Percentiles rank a stretch among this genome's conserved stretches.
These are phyloP conservation scores for Luscinia megarhynchos DNA, from an alignment of 2,797 vertebrate genomes.

Conservation along the genomic window DNA sequence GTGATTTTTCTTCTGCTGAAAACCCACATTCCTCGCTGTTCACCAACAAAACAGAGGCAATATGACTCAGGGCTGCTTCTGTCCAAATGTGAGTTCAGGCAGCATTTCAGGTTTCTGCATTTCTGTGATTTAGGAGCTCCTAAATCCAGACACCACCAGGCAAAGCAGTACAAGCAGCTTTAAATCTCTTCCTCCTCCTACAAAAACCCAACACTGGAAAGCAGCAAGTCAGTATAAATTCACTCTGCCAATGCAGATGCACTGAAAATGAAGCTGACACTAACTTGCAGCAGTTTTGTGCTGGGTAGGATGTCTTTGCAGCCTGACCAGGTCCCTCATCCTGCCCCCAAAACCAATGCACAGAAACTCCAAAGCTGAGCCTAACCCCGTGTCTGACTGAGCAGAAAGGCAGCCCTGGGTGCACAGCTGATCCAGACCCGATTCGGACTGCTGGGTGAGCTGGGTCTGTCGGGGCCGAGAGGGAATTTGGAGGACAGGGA, in stretches of 20 bases:
- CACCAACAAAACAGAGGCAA: not conserved
- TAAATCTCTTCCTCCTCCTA: not conserved
- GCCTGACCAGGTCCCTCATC: not conserved
- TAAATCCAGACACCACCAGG: not conserved
- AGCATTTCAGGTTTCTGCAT: not conserved
- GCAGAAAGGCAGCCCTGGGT: not conserved
- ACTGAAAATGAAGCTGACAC: not conserved
- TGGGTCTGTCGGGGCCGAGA: not conserved
- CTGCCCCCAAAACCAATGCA: not conserved
- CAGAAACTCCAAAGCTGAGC: not conserved
- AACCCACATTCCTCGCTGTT: fast-evolving
- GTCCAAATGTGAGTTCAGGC: not conserved
- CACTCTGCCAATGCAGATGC: not conserved
- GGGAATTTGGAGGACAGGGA: not conserved
- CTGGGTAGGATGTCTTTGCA: not conserved
- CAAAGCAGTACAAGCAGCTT: not conserved
- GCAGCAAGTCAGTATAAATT: not conserved
- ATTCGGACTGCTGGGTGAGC: too few species aligned
- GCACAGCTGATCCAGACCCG: too few species aligned
- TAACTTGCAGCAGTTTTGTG: not conserved
- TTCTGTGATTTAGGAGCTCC: not conserved
- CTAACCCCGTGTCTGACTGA: fast-evolving
- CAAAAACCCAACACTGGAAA: not conserved
- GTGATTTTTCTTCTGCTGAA: not conserved
- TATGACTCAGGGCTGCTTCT: not conserved